Base-by-base conservation (phyloP, 2,113 vertebrate genomes). In the Noturus placidus region DNA sequence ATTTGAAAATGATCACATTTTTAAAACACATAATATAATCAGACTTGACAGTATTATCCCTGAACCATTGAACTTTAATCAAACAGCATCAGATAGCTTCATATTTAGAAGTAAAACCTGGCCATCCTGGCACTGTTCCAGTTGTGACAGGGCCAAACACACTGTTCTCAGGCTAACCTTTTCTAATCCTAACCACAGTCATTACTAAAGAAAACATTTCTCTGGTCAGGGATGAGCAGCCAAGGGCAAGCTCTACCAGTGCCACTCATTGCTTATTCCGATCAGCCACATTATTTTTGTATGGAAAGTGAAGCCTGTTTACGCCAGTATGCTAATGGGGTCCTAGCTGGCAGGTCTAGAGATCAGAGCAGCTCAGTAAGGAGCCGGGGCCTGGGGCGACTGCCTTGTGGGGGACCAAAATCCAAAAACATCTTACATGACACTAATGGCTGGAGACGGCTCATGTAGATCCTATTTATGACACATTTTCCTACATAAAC, bases 311-410 rank as follows among this genome's bases (percentile, higher is more conserved):
- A 87, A 56, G 79, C 86, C 69, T 90, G 90, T 90, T 90, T 89
- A 89, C 69, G 63, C 77, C 70, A 89, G 77, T 90, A 90, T 90
- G 90, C 87, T 90, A 90, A 90, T 90, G 89, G 86, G 89, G 89
- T 90, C 89, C 85, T 87, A 84, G 87, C 87, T 86, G 59, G 76
- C 88, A 88, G 89, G 85, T 85, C 89, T 90, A 74, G 82, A 90
- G 89, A 90, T 90, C 89, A 90, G 85, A 85, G 89, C 70, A 86
- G 50, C 87, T 85, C 84, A 79, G 87, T 67, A 59, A 87, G 57
- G 85, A 90, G 85, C 77, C 50, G 27, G 67, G 84, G 82, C 89
- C 89, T 30, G 87, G 79, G 85, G 85, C 59, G 50, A 59, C 82
- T 74, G 82, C 85, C 87, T 88, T 77, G 35, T 84, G 77, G 82